Evolutionary conservation across 1,140 invertebrate genomes (phyloP).

Genomic region (Rhopalosiphum padi): DNA sequence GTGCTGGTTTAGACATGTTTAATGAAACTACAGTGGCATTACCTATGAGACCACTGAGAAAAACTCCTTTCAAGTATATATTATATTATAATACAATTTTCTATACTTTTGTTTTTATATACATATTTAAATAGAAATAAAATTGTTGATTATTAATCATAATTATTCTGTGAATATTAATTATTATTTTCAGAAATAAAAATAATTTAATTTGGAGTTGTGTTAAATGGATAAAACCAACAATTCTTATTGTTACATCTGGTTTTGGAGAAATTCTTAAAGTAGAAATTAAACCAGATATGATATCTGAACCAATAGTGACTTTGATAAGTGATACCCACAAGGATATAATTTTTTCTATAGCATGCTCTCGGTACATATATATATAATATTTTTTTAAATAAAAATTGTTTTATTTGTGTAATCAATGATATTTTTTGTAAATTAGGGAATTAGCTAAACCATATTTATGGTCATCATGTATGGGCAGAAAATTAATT

Average conservation of each 20-base stretch:
- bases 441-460: conserved; percentile 58
- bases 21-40: conserved; percentile 64
- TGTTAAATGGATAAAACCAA: conserved; percentile 51
- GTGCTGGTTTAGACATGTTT: conserved; percentile 67
- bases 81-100: not conserved
- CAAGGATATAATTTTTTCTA: conserved; percentile 46
- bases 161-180: no score
- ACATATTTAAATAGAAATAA: not conserved
- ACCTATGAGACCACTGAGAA: conserved; percentile 61
- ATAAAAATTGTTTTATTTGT: not conserved
- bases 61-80: conserved; percentile 59
- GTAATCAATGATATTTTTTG: not conserved
- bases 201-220: conserved; percentile 54
- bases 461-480: conserved; percentile 68
- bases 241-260: conserved; percentile 42
- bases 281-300: conserved; percentile 6
- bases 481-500: conserved; percentile 69
- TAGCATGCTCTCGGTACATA: conserved; percentile 45
- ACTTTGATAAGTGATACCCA: conserved; percentile 41
- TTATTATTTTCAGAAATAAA: conserved; percentile 48
- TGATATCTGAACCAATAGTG: not conserved
- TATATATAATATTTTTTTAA: not conserved
- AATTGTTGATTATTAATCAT: no score
- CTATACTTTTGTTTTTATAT: not conserved
- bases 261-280: conserved; percentile 53